These are phyloP conservation scores for Hypsopygia costalis DNA, from an alignment of 2,888 invertebrate genomes.

Conservation along the genomic window DNA sequence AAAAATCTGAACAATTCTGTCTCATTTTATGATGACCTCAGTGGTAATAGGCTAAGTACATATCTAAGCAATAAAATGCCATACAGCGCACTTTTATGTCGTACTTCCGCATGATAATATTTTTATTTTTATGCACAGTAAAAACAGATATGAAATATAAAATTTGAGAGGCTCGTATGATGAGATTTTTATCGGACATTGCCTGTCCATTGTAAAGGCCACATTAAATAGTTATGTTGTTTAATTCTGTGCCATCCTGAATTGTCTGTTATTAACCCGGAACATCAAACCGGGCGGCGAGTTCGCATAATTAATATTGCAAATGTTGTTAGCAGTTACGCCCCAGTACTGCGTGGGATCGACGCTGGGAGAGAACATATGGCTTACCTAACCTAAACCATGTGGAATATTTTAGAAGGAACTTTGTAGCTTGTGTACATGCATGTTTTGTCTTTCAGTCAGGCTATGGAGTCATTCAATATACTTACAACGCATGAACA, in stretches of 20 bases:
- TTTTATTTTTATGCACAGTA: conserved; percentile 18
- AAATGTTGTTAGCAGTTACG: conserved; percentile 73
- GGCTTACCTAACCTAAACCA: conserved; percentile 1
- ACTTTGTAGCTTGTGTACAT: too few species aligned
- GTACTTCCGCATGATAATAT: conserved; percentile 16
- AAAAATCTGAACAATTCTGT: background rate
- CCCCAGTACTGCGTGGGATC: conserved; percentile 31
- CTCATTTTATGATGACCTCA: background rate
- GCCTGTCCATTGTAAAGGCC: conserved; percentile 33
- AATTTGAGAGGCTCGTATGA: conserved; percentile 15
- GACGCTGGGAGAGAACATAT: conserved; percentile 13
- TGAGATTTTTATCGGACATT: conserved; percentile 31
- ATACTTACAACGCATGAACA: too few species aligned
- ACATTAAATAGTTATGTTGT: conserved; percentile 62
- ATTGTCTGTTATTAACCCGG: conserved; percentile 59
- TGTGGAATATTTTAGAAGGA: background rate
- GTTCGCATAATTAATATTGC: conserved; percentile 73
- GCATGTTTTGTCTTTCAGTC: too few species aligned
- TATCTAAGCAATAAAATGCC: conserved; percentile 14
- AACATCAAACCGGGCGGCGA: conserved; percentile 45
- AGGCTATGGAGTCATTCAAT: too few species aligned
- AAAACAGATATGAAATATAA: conserved; percentile 17
- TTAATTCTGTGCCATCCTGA: conserved; percentile 52
- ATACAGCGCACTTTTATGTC: conserved; percentile 14
- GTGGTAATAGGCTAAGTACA: background rate